Percentiles rank a stretch among this genome's conserved stretches.
Evolutionary conservation across 2,888 invertebrate genomes (phyloP).

Genomic region (Physocephala rufipes): DNA sequence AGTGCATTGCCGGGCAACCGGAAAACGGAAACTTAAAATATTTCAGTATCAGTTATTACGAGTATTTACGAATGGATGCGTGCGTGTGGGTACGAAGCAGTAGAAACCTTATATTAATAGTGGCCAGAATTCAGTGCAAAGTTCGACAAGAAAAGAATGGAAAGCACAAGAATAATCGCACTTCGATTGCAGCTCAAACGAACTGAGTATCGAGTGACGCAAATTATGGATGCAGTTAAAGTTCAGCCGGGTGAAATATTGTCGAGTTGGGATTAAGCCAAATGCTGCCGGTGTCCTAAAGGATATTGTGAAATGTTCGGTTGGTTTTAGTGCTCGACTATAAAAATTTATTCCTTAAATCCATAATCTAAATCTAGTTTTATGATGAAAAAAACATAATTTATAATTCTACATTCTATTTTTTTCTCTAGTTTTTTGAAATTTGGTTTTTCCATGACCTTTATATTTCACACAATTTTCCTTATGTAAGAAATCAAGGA

Average conservation of each 20-base stretch:
- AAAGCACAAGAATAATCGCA: neutral
- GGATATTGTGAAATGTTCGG: conserved; percentile 15
- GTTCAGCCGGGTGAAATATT: neutral
- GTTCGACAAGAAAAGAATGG: neutral
- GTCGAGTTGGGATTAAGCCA: conserved; percentile 13
- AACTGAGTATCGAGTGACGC: neutral
- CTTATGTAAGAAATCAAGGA: too few relatives aligned
- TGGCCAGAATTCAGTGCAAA: neutral
- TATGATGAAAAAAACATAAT: too few relatives aligned
- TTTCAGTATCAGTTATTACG: conserved; percentile 3
- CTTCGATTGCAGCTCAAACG: neutral
- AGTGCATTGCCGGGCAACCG: conserved; percentile 54
- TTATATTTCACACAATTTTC: too few relatives aligned
- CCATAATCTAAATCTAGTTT: too few relatives aligned
- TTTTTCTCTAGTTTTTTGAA: too few relatives aligned
- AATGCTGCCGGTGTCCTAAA: conserved; percentile 31
- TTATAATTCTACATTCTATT: too few relatives aligned
- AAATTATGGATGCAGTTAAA: too few relatives aligned
- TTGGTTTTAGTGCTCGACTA: too few relatives aligned
- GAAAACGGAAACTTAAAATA: conserved; percentile 53
- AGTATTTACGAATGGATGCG: conserved; percentile 24
- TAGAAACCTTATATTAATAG: neutral
- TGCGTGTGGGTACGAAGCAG: neutral
- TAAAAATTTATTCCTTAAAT: too few relatives aligned
- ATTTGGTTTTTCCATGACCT: too few relatives aligned